phyloP scores from a whole-genome alignment of 2,113 vertebrate genomes.

The Myotis yumanensis region DNA sequence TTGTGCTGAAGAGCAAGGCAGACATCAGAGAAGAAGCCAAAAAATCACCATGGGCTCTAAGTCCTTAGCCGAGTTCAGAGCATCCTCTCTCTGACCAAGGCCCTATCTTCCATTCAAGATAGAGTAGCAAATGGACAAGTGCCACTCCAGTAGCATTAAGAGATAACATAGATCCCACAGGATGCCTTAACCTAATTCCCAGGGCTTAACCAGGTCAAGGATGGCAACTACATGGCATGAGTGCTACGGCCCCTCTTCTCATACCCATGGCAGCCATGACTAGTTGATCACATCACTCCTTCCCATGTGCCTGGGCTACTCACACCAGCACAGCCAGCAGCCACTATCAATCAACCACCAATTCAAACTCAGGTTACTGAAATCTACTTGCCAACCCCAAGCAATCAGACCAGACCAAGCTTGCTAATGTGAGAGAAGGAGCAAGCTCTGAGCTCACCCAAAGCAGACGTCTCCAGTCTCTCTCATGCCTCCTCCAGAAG shows the following conservation, averaged over 20 bases:
- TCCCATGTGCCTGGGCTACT: not conserved
- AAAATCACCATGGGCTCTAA: not conserved
- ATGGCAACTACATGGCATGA: not conserved
- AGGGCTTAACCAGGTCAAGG: not conserved
- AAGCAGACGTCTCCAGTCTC: constrained; percentile 9
- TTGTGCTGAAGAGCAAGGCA: not conserved
- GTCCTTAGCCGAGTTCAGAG: not conserved
- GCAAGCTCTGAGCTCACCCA: not conserved
- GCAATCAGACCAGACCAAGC: constrained; percentile 37
- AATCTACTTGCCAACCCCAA: not conserved
- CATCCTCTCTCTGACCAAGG: not conserved
- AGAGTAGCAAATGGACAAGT: constrained; percentile 5
- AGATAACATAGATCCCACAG: not conserved
- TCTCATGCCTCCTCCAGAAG: not conserved
- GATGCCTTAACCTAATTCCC: not conserved
- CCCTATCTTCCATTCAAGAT: constrained; percentile 2
- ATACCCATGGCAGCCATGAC: not conserved
- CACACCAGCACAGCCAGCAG: not conserved
- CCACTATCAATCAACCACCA: not conserved
- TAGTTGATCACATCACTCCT: not conserved
- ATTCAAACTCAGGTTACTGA: constrained; percentile 7
- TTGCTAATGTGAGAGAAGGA: not conserved
- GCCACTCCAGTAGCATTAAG: not conserved
- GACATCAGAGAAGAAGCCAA: not conserved
- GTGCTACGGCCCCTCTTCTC: not conserved